These are phyloP conservation scores for Beris morrisii DNA, from an alignment of 2,888 invertebrate genomes.

Conservation along the genomic window DNA sequence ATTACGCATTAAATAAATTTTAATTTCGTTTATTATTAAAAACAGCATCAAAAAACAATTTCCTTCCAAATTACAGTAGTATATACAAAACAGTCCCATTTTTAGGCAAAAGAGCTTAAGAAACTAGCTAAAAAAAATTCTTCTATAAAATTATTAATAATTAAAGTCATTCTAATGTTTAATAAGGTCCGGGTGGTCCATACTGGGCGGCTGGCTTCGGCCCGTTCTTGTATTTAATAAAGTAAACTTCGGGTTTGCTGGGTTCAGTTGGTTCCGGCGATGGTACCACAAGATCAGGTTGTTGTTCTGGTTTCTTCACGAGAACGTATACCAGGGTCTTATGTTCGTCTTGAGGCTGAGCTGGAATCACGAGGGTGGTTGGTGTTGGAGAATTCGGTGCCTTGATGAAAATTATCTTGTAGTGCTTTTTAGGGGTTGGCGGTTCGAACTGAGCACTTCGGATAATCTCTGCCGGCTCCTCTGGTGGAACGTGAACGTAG, in stretches of 20 bases:
- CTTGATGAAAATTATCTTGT: slow-evolving; percentile 64
- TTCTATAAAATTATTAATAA: not conserved
- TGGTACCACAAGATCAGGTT: slow-evolving; percentile 76
- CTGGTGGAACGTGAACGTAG: slow-evolving; percentile 62
- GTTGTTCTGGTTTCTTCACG: slow-evolving; percentile 86
- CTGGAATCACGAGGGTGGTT: slow-evolving; percentile 58
- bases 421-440: slow-evolving; percentile 59
- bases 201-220: slow-evolving; percentile 51
- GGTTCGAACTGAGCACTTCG: slow-evolving; percentile 55
- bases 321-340: slow-evolving; percentile 86
- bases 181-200: slow-evolving; percentile 48
- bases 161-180: not conserved
- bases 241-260: slow-evolving; percentile 87
- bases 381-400: slow-evolving; percentile 59
- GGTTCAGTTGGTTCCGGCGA: slow-evolving; percentile 82
- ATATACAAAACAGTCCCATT: slow-evolving; percentile 23
- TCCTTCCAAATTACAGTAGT: not conserved
- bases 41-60: not conserved
- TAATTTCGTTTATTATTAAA: slow-evolving; percentile 4
- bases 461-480: slow-evolving; percentile 57
- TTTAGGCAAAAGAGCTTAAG: slow-evolving; percentile 24
- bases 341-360: slow-evolving; percentile 83
- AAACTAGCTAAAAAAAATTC: not conserved
- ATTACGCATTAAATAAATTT: not conserved
- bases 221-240: slow-evolving; percentile 72